These are phyloP conservation scores for Netelia inedita DNA, from an alignment of 2,888 invertebrate genomes.

Conservation along the genomic window DNA sequence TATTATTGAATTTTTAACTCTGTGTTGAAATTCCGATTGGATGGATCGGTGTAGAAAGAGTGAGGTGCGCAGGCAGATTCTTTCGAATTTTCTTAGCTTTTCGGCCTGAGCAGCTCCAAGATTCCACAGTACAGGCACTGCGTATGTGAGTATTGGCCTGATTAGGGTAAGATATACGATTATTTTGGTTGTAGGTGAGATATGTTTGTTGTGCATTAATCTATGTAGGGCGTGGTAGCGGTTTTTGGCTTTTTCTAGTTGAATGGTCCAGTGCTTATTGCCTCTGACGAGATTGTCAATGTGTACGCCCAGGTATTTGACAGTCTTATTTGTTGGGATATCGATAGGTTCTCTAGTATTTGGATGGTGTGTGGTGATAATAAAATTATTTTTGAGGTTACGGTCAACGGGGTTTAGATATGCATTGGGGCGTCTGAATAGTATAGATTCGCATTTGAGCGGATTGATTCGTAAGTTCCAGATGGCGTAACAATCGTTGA, in stretches of 20 bases:
- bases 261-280: constrained; percentile 23
- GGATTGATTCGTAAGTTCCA: constrained; percentile 68
- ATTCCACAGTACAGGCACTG: constrained; percentile 63
- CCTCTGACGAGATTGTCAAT: constrained; percentile 45
- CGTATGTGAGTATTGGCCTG: constrained; percentile 63
- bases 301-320: constrained; percentile 61
- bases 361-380: background rate
- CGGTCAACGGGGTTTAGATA: constrained; percentile 3
- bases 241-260: constrained; percentile 38
- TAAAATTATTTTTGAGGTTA: constrained; percentile 23
- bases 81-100: constrained; percentile 62
- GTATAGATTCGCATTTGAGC: constrained; percentile 69
- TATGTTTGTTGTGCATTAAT: constrained; percentile 46
- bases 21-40: background rate
- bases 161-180: constrained; percentile 61
- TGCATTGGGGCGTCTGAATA: constrained; percentile 53
- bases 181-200: constrained; percentile 55
- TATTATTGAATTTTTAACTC: constrained; percentile 35
- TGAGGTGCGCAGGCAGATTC: constrained; percentile 43
- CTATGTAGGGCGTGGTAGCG: background rate
- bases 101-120: constrained; percentile 58
- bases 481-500: constrained; percentile 25
- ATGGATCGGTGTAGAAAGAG: constrained; percentile 25
- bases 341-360: background rate
- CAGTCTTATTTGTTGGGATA: constrained; percentile 27